Conservation (phyloP, 2,888 invertebrate genomes). For the Scaptomyza parva region DNA sequence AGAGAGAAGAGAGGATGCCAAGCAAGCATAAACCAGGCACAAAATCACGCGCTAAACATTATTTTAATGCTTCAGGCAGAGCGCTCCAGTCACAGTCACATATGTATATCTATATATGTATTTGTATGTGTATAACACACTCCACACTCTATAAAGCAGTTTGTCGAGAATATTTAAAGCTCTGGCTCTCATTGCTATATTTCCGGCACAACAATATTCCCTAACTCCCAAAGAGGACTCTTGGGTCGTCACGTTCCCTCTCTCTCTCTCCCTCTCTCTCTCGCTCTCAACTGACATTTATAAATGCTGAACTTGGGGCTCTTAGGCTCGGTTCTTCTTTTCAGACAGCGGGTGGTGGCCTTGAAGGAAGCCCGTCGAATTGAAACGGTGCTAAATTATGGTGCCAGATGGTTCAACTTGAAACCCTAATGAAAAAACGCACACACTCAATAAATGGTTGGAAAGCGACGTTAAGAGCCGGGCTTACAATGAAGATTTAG, state of each 20-base stretch:
- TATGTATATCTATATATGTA: conserved; percentile 37
- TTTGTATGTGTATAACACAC: conserved; percentile 14
- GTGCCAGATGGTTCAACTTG: conserved; percentile 38
- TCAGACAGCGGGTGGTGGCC: conserved; percentile 37
- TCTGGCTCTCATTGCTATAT: conserved; percentile 43
- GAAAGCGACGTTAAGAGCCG: conserved; percentile 11
- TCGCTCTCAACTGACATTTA: conserved; percentile 51
- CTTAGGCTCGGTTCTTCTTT: conserved; percentile 9
- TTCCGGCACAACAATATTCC: conserved; percentile 20
- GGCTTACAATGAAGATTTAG: conserved; percentile 5
- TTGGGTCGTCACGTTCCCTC: conserved; percentile 27
- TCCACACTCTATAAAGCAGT: conserved; percentile 40
- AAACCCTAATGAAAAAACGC: conserved; percentile 23
- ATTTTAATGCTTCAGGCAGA: conserved; percentile 74
- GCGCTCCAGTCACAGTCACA: conserved; percentile 60
- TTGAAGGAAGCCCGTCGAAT: conserved; percentile 49
- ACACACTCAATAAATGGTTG: conserved; percentile 27
- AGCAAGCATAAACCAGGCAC: conserved; percentile 34
- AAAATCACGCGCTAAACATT: conserved; percentile 80
- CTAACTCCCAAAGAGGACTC: conserved; percentile 32
- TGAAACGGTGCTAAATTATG: conserved; percentile 45
- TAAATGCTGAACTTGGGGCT: conserved; percentile 45
- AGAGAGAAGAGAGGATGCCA: conserved; percentile 53
- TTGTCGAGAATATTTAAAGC: conserved; percentile 66
- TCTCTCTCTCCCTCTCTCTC: conserved; percentile 13